Conservation (phyloP, 30 jellyfish, hydroid and myxozoan species). For the Pseudorhiza aurosa region DNA sequence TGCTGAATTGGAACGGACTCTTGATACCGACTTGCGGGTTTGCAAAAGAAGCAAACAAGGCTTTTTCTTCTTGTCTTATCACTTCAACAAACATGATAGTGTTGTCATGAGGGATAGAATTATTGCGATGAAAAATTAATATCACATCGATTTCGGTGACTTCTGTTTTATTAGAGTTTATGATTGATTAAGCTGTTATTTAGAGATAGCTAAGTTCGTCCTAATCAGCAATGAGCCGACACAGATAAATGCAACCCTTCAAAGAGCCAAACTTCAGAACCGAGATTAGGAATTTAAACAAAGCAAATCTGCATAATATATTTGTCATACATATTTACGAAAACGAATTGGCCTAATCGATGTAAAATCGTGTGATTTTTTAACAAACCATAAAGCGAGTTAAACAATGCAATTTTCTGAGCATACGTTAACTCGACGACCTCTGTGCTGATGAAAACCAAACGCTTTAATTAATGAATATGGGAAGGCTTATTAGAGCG, state of each 20-base stretch:
- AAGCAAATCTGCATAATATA: constrained; percentile 3
- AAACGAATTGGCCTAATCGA: background rate
- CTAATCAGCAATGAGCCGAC: constrained; percentile 54
- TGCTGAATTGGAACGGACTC: too few species aligned
- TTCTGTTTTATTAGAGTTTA: constrained; percentile 44
- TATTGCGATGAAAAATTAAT: constrained; percentile 42
- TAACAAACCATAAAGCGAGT: too few species aligned
- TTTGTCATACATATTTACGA: background rate
- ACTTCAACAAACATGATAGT: constrained; percentile 20
- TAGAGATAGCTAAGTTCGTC: constrained; percentile 35
- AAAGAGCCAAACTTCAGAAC: constrained; percentile 9
- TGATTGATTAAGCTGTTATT: constrained; percentile 45
- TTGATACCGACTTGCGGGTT: too few species aligned
- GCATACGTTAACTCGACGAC: too few species aligned
- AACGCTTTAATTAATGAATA: too few species aligned
- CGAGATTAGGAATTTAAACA: constrained; percentile 42
- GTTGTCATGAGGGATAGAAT: constrained; percentile 32
- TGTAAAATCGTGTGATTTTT: constrained; percentile 8
- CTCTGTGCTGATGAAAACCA: too few species aligned
- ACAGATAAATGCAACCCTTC: constrained; percentile 24
- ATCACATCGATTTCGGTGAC: constrained; percentile 60
- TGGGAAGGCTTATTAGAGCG: too few species aligned
- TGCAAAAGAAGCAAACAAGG: too few species aligned
- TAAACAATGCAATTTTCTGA: too few species aligned
- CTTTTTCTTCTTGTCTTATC: too few species aligned